Evolutionary conservation across 2,113 vertebrate genomes (phyloP).

Genomic region (Caranx ignobilis): DNA sequence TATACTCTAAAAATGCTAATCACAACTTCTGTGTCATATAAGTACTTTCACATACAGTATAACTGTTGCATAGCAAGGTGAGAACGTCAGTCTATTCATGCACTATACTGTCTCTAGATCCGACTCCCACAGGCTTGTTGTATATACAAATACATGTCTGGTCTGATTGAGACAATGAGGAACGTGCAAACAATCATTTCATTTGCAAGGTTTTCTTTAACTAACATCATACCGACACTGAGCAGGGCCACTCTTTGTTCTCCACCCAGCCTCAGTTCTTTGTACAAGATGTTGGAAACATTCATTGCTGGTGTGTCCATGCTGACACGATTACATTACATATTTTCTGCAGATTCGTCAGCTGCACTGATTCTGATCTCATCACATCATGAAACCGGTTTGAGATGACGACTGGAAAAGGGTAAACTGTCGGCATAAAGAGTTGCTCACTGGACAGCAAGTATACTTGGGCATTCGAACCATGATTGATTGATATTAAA

Average conservation of each 20-base stretch:
- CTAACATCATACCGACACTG: background rate
- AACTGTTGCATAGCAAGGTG: background rate
- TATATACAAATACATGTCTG: background rate
- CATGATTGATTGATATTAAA: too few relatives aligned
- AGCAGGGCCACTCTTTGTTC: too few relatives aligned
- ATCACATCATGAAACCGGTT: background rate
- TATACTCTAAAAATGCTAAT: constrained; percentile 13
- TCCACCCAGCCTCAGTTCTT: too few relatives aligned
- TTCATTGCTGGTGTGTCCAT: too few relatives aligned
- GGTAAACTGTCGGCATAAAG: background rate
- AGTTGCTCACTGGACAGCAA: background rate
- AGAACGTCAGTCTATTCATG: background rate
- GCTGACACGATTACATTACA: too few relatives aligned
- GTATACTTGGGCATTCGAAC: background rate
- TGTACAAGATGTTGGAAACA: too few relatives aligned
- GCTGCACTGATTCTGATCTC: background rate
- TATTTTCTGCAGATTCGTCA: too few relatives aligned
- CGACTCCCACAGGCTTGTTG: background rate
- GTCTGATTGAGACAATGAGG: too few relatives aligned
- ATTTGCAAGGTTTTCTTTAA: background rate
- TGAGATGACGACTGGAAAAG: background rate
- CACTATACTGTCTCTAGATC: background rate
- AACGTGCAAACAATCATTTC: background rate
- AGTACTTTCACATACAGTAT: constrained; percentile 2
- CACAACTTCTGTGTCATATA: background rate